Conservation (phyloP, 2,888 invertebrate species). For the Diloba caeruleocephala region DNA sequence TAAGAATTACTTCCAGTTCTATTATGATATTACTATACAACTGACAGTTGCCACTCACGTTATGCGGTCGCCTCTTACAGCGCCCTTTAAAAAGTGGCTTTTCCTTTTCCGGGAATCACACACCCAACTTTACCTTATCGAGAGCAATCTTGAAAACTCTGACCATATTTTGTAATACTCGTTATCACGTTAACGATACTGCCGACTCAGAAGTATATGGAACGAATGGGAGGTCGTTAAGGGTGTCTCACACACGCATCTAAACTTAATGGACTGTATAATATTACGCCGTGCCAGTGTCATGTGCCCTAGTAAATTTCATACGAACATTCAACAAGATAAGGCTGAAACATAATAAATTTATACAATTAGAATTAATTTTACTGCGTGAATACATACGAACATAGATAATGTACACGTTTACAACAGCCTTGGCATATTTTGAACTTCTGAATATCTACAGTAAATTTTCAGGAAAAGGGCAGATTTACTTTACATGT, state of each 20-base stretch:
- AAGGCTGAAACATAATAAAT: slow-evolving; percentile 6
- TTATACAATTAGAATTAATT: slow-evolving; percentile 12
- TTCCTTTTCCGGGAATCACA: too few species aligned
- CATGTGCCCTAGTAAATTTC: background rate
- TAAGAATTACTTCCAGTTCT: too few species aligned
- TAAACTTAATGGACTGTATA: slow-evolving; percentile 6
- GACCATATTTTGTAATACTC: background rate
- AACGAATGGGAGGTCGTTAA: background rate
- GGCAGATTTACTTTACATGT: background rate
- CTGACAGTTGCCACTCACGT: too few species aligned
- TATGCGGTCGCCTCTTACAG: too few species aligned
- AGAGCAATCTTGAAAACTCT: background rate
- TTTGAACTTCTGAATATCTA: slow-evolving; percentile 9
- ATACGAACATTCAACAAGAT: slow-evolving; percentile 3
- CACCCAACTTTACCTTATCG: background rate
- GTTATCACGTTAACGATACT: background rate
- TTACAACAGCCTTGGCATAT: too few species aligned
- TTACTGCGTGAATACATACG: slow-evolving; percentile 15
- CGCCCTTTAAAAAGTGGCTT: too few species aligned
- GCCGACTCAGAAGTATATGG: background rate
- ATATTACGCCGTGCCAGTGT: background rate
- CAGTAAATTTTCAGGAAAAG: background rate
- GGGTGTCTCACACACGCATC: background rate
- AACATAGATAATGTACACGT: too few species aligned
- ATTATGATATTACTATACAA: too few species aligned